Conservation (phyloP, 2,113 vertebrate species). For the Euleptes europaea region DNA sequence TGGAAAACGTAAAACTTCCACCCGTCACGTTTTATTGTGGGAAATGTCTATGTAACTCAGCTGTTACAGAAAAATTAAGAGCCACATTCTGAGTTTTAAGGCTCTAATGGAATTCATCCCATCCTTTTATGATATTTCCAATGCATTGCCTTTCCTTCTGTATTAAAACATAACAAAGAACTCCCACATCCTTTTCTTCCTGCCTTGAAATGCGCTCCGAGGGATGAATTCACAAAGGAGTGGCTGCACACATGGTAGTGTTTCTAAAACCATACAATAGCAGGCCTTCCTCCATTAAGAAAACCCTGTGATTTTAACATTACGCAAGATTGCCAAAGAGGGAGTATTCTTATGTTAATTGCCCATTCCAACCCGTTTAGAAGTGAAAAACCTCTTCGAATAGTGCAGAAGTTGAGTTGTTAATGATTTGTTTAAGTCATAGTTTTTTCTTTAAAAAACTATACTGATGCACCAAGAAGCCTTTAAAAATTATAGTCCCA, state of each 20-base stretch:
- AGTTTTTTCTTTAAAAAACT: slow-evolving; percentile 31
- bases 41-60: neutral
- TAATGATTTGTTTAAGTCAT: slow-evolving; percentile 50
- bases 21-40: neutral
- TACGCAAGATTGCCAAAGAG: slow-evolving; percentile 53
- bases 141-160: slow-evolving; percentile 12
- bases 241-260: slow-evolving; percentile 35
- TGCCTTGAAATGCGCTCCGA: slow-evolving; percentile 44
- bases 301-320: slow-evolving; percentile 69
- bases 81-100: neutral
- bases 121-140: neutral
- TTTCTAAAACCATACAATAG: slow-evolving; percentile 58
- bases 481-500: slow-evolving; percentile 46
- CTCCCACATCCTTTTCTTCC: slow-evolving; percentile 30
- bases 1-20: neutral
- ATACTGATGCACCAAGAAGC: slow-evolving; percentile 33
- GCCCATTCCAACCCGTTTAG: slow-evolving; percentile 56
- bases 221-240: slow-evolving; percentile 44
- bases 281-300: slow-evolving; percentile 57
- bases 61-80: neutral
- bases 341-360: slow-evolving; percentile 77
- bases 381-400: slow-evolving; percentile 63
- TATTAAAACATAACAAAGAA: slow-evolving; percentile 11
- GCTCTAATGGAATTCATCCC: neutral
- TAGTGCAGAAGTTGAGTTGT: slow-evolving; percentile 67